Percentiles rank a stretch among this genome's conserved stretches.
phyloP scores from a whole-genome alignment of 2,888 invertebrate genomes.

The Deilephila porcellus region DNA sequence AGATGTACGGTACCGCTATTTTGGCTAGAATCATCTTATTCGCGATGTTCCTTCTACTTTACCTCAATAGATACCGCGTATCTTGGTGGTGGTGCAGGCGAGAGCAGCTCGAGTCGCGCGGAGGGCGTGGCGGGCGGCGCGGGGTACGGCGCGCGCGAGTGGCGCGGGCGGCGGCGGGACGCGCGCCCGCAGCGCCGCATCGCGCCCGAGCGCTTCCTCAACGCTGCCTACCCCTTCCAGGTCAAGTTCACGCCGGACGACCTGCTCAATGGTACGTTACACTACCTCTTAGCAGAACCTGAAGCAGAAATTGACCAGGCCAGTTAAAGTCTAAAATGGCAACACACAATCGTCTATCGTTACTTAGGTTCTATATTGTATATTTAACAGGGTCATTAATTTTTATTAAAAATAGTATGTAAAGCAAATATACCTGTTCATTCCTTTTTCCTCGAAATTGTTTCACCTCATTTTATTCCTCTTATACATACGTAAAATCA shows the following conservation, averaged over 20 bases:
- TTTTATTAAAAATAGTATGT: too few species aligned
- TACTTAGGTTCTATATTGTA: too few species aligned
- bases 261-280: slow-evolving; percentile 80
- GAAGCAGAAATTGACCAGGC: not conserved
- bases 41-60: too few species aligned
- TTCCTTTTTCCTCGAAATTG: too few species aligned
- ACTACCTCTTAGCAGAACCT: not conserved
- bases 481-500: too few species aligned
- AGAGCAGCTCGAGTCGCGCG: slow-evolving; percentile 37
- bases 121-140: slow-evolving; percentile 45
- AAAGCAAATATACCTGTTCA: too few species aligned
- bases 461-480: too few species aligned
- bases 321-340: too few species aligned
- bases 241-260: slow-evolving; percentile 86
- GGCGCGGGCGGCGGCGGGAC: slow-evolving; percentile 59
- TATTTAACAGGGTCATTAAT: too few species aligned
- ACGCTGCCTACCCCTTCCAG: slow-evolving; percentile 87
- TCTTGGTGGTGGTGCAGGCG: slow-evolving; percentile 18
- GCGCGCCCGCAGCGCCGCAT: slow-evolving; percentile 61
- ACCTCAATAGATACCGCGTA: not conserved
- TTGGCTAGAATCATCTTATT: too few species aligned
- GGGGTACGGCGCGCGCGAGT: slow-evolving; percentile 45
- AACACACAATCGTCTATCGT: too few species aligned
- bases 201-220: slow-evolving; percentile 88
- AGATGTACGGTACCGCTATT: too few species aligned